Evolutionary conservation across 2,888 invertebrate genomes (phyloP), one percentile per base, ranked within the genome.

Genomic region (Sphaerolaimus hirsutus): DNA sequence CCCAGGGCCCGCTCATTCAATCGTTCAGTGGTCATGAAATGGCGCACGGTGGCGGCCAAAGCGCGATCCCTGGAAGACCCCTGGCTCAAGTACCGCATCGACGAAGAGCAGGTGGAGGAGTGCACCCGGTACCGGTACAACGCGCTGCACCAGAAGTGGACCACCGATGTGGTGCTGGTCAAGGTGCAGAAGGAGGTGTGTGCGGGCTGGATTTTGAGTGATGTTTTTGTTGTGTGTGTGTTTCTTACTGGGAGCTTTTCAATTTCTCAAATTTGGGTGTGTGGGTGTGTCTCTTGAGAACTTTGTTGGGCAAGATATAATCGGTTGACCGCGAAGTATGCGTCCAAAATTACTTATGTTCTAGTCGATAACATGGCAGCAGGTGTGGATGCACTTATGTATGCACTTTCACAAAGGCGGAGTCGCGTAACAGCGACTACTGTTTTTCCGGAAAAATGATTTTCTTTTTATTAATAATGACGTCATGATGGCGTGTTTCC

Each of bases 71-170:
- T 64, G 54, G 55, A 58, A 36, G 72, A 72, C 54, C 69, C 71
- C 1, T 72, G 71, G 71, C 63, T 45, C 49, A 59, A 64, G 48
- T 70, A 67, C 53, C 66, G 68, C 50, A 61, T 71, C 32, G 65
- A 68, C 44, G 61, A 66, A 27, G 60, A 64, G 29, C 62, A 64
- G 29, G 59, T 63, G 2, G 68, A 71, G 53, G 58, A 55, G 22
- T 70, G 66, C 40, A 58, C 59, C 29, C 59, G 72, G 5, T 66
- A 70, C 54, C 61, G 71, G 26, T 72, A 71, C 57, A 68, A 68
- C 53, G 67, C 72, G 1, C 58, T 71, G 46, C 63, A 65, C 46
- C 66, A 70, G 51, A 56, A 58, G 22, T 72, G 72, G 72, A 55
- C 65, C 3, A 60, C 58, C 32, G 72, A 72, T 57, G 61, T 66